Evolutionary conservation across 2,797 vertebrate species (phyloP).

Genomic region (Gambusia yucatana): DNA sequence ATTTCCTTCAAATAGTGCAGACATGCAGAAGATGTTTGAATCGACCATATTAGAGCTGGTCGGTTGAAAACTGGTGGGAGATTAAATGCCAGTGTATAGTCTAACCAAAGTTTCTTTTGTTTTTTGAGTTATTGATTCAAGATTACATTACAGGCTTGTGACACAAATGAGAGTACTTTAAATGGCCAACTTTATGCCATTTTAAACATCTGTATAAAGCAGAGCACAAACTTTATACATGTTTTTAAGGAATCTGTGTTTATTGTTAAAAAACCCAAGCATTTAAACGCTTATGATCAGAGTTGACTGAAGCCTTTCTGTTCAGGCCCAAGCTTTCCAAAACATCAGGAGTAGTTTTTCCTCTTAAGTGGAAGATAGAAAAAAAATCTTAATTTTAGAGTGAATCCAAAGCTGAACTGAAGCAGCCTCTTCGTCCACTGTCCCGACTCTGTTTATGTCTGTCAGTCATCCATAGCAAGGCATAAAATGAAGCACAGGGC

Average conservation of each 20-base stretch:
- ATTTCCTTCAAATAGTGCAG: neutral
- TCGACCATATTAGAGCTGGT: neutral
- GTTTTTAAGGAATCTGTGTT: conserved; percentile 20
- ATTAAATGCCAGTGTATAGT: neutral
- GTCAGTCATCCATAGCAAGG: conserved; percentile 33
- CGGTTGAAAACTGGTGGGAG: neutral
- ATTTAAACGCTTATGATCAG: neutral
- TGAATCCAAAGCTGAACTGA: conserved; percentile 8
- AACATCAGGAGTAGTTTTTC: conserved; percentile 6
- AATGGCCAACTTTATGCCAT: neutral
- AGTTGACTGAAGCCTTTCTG: neutral
- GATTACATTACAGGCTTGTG: neutral
- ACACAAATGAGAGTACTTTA: neutral
- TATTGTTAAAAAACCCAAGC: neutral
- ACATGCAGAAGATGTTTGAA: neutral
- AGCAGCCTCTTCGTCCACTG: conserved; percentile 31
- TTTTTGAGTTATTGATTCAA: neutral
- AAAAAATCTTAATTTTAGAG: conserved; percentile 10
- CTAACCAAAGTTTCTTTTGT: neutral
- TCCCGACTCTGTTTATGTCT: conserved; percentile 31
- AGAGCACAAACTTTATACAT: conserved; percentile 32
- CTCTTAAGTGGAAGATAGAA: neutral
- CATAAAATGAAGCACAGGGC: conserved; percentile 65
- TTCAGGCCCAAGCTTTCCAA: conserved; percentile 22
- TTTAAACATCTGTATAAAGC: conserved; percentile 6